Evolutionary conservation across 2,888 invertebrate species (phyloP).

Genomic region (Trissolcus japonicus): DNA sequence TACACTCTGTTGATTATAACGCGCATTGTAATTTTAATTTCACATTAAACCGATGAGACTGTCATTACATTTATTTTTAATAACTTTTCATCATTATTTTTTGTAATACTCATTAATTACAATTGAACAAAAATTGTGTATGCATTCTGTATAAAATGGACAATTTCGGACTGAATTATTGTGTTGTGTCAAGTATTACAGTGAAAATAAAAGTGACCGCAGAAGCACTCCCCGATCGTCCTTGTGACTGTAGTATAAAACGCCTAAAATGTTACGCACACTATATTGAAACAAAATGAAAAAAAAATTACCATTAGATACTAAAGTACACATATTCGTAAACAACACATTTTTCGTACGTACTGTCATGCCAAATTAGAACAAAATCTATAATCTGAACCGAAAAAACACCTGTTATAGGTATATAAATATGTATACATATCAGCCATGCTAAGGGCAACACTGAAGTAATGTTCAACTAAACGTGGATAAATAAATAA

Average conservation of each 20-base stretch:
- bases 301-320: slow-evolving; percentile 54
- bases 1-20: too few relatives aligned
- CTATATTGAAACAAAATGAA: slow-evolving; percentile 57
- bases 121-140: too few relatives aligned
- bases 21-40: too few relatives aligned
- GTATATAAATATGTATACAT: slow-evolving; percentile 62
- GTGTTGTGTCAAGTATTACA: slow-evolving; percentile 13
- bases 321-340: slow-evolving; percentile 65
- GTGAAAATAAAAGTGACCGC: slow-evolving; percentile 6
- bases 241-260: slow-evolving; percentile 51
- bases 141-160: too few relatives aligned
- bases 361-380: slow-evolving; percentile 72
- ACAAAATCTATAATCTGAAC: slow-evolving; percentile 62
- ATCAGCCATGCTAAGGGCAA: slow-evolving; percentile 76
- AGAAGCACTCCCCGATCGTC: slow-evolving; percentile 49
- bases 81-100: too few relatives aligned
- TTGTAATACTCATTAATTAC: too few relatives aligned
- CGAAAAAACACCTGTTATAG: slow-evolving; percentile 60
- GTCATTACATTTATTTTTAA: too few relatives aligned
- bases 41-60: too few relatives aligned
- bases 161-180: too few relatives aligned
- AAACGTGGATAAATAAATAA: slow-evolving; percentile 67
- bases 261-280: slow-evolving; percentile 53
- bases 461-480: slow-evolving; percentile 69
- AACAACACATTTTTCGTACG: slow-evolving; percentile 64